Conservation (phyloP, 2,797 vertebrate genomes). For the Pseudomugil gertrudae region DNA sequence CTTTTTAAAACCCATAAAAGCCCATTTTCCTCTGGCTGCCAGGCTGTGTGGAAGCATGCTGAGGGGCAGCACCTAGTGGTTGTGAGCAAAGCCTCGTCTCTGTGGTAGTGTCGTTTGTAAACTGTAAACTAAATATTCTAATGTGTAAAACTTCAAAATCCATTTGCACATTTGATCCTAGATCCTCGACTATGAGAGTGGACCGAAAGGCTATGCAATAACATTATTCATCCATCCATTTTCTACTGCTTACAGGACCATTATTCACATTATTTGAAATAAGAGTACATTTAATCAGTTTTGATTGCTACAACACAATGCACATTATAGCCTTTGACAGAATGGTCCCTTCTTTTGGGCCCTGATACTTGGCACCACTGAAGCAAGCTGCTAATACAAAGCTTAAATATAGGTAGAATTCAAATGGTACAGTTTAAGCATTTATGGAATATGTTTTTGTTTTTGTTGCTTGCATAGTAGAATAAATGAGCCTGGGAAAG, state of each 20-base stretch:
- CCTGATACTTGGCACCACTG: not conserved
- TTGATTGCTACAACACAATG: not conserved
- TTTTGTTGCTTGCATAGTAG: slow-evolving; percentile 1
- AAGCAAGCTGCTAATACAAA: slow-evolving; percentile 1
- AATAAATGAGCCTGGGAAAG: slow-evolving; percentile 6
- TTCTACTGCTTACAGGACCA: too few species aligned
- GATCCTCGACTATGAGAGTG: not conserved
- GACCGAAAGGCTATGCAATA: not conserved
- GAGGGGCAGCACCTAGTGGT: slow-evolving; percentile 16
- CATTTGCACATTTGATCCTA: not conserved
- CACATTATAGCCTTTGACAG: not conserved
- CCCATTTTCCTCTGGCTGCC: slow-evolving; percentile 21
- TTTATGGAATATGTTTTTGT: not conserved
- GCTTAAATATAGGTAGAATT: slow-evolving; percentile 10
- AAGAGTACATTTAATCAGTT: not conserved
- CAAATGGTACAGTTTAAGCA: slow-evolving; percentile 7
- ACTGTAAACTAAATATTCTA: slow-evolving; percentile 15
- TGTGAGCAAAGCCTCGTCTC: slow-evolving; percentile 19
- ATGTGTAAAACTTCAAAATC: slow-evolving; percentile 9
- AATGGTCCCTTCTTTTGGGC: not conserved
- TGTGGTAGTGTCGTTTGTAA: slow-evolving; percentile 4
- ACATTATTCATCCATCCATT: not conserved
- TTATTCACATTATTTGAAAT: slow-evolving; percentile 1
- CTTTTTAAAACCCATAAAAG: slow-evolving; percentile 31
- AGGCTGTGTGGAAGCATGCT: slow-evolving; percentile 27